Base-by-base conservation (phyloP, 2,888 invertebrate genomes). In the Ptilodon capucinus region DNA sequence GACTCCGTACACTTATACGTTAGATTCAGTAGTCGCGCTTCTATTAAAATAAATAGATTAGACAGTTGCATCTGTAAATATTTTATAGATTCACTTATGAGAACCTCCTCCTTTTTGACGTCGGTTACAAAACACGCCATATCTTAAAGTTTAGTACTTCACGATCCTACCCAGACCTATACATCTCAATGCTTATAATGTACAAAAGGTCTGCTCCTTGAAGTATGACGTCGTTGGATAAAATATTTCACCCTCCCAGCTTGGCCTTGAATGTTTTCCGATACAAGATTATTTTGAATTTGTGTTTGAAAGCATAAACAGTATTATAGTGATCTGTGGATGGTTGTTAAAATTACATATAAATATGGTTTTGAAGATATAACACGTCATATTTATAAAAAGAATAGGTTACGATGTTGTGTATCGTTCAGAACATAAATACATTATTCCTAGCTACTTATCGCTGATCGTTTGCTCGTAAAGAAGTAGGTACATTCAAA, bases 11-110 rank as follows among this genome's bases (percentile, higher is more conserved):
- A n/a, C n/a, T n/a, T n/a, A n/a, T n/a, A n/a, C n/a, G n/a, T n/a
- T n/a, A n/a, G n/a, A n/a, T 48, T 42, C 50, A 38, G 38, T 21
- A 46, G 52, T 53, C 30, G 51, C 43, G 13, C 54, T 40, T 45
- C 47, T 42, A 56, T 44, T 48, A n/a, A n/a, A n/a, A n/a, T n/a
- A 57, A 58, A 58, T 53, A 60, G 53, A 60, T 60, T 57, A 41
- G 7, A 23, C 45, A 46, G 49, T 42, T 47, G 46, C 49, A 52
- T 55, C 54, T 68, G 66, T 66, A 59, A 65, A 61, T 68, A 69
- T 71, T 74, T 66, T 68, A 71, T 63, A 50, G 61, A 48, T 54
- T 58, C 46, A 64, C 69, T 69, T 69, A 71, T 58, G 66, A 39
- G 51, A n/a, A n/a, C n/a, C n/a, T n/a, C n/a, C n/a, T n/a, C n/a